Conservation (phyloP, 2,113 vertebrate species). For the Podiceps cristatus region DNA sequence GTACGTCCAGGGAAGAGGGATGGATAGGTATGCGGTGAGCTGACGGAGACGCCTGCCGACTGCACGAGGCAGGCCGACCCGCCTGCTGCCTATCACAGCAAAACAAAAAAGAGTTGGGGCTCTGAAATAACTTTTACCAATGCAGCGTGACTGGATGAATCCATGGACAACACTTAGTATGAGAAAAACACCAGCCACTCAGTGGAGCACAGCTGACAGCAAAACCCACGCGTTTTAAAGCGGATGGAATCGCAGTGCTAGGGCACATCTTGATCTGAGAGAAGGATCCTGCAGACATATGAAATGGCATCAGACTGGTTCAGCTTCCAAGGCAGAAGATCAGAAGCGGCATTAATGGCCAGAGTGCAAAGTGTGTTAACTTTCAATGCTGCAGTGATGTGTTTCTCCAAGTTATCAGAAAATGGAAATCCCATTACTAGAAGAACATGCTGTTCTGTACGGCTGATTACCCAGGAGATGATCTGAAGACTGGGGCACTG, state of each 20-base stretch:
- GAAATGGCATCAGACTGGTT: background rate
- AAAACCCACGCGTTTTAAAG: background rate
- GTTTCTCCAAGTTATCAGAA: background rate
- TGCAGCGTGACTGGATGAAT: background rate
- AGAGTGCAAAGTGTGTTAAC: background rate
- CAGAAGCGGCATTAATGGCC: background rate
- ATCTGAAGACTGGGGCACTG: background rate
- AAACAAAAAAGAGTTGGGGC: background rate
- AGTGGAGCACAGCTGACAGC: background rate
- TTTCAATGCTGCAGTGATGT: background rate
- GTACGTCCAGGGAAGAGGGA: background rate
- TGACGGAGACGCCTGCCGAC: background rate
- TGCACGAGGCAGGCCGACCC: background rate
- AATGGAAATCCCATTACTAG: background rate
- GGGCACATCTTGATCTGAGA: background rate
- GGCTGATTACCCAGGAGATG: background rate
- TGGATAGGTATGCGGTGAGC: background rate
- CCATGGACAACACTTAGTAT: background rate
- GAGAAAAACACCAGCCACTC: background rate
- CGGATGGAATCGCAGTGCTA: background rate
- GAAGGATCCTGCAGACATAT: background rate
- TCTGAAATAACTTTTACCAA: background rate
- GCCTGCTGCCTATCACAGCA: background rate
- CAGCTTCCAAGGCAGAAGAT: background rate
- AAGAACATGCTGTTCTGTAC: background rate